Percentiles rank a stretch among this genome's conserved stretches.
These are phyloP conservation scores for Pammene aurita DNA, from an alignment of 2,888 invertebrate genomes.

Conservation along the genomic window DNA sequence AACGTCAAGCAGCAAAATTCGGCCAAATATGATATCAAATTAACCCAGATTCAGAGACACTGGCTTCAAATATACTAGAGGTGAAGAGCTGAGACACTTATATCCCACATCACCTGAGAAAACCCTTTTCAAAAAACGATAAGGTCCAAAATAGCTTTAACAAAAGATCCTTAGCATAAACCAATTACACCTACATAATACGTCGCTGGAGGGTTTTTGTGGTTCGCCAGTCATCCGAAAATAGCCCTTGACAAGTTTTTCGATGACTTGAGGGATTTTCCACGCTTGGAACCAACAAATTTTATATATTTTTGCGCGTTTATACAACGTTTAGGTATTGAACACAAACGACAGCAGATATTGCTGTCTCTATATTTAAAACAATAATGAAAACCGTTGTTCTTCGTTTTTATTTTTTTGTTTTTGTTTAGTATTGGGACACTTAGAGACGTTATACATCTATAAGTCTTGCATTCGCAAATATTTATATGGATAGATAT, in stretches of 20 bases:
- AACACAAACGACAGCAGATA: too few species aligned
- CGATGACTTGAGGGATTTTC: not conserved
- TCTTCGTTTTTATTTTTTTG: too few species aligned
- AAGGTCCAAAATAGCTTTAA: constrained; percentile 36
- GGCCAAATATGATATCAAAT: not conserved
- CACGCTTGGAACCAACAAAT: not conserved
- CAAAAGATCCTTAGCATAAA: constrained; percentile 60
- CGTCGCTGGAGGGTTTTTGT: constrained; percentile 47
- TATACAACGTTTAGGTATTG: too few species aligned
- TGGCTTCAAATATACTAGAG: not conserved
- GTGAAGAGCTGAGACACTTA: not conserved
- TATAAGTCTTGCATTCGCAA: too few species aligned
- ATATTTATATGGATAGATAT: too few species aligned
- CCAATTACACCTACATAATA: constrained; percentile 62
- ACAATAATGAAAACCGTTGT: too few species aligned
- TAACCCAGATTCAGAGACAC: not conserved
- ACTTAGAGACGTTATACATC: too few species aligned
- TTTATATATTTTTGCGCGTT: not conserved
- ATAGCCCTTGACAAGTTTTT: not conserved
- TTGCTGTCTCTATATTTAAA: too few species aligned
- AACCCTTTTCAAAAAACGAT: constrained; percentile 20
- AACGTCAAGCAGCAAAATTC: constrained; percentile 14
- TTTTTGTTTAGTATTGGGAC: too few species aligned
- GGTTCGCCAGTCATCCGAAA: not conserved
- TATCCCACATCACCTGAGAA: not conserved